These are phyloP conservation scores for Lagopus leucura DNA, from an alignment of 2,113 vertebrate genomes.

Conservation along the genomic window DNA sequence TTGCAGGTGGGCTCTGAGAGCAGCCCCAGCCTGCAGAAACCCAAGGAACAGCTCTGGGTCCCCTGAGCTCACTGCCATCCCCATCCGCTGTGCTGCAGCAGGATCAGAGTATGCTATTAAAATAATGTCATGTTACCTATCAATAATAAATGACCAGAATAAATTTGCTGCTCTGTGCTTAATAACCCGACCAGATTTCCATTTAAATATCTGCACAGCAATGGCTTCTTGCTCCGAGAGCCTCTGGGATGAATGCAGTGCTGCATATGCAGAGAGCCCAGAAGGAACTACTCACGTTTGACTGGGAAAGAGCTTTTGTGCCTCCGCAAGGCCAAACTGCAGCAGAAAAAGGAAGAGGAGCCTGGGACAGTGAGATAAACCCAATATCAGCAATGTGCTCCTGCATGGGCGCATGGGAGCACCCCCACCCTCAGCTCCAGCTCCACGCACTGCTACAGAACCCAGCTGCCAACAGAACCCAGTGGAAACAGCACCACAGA, in stretches of 20 bases:
- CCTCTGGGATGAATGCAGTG: not conserved
- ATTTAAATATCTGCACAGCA: not conserved
- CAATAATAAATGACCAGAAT: slow-evolving; percentile 58
- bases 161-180: slow-evolving; percentile 43
- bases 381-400: rapidly evolving
- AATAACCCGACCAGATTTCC: slow-evolving; percentile 8
- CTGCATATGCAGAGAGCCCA: rapidly evolving
- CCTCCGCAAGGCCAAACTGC: not conserved
- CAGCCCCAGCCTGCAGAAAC: not conserved
- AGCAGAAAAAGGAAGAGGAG: not conserved
- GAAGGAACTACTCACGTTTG: not conserved
- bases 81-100: not conserved
- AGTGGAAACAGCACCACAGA: not conserved
- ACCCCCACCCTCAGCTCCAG: not conserved
- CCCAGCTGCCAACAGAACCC: not conserved
- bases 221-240: not conserved
- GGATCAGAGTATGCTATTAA: slow-evolving; percentile 47
- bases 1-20: not conserved
- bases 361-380: not conserved
- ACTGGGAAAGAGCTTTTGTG: not conserved
- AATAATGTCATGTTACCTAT: slow-evolving; percentile 22
- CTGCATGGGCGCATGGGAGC: not conserved
- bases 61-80: not conserved
- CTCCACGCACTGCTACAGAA: not conserved
- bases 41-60: not conserved